These are phyloP conservation scores for Aspidiotus destructor DNA, from an alignment of 2,888 invertebrate genomes.

Conservation along the genomic window DNA sequence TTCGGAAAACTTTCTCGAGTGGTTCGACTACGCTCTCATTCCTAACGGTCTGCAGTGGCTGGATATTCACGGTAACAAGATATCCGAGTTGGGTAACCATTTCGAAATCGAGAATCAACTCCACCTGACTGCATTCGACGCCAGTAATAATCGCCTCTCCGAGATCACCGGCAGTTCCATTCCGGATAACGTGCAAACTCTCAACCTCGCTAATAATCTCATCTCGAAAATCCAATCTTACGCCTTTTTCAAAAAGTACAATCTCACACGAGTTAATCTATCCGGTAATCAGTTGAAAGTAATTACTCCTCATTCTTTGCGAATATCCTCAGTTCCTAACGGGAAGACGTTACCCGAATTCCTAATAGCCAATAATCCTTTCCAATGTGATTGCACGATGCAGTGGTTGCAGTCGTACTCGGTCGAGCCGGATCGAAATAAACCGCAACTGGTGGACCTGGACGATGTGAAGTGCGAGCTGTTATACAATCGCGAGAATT, in stretches of 20 bases:
- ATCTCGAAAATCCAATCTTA: constrained; percentile 76
- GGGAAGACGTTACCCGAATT: constrained; percentile 68
- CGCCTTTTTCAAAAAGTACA: constrained; percentile 77
- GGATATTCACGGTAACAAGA: constrained; percentile 74
- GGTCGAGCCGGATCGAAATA: constrained; percentile 58
- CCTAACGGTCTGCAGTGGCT: constrained; percentile 75
- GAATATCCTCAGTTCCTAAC: constrained; percentile 64
- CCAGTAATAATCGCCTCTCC: constrained; percentile 67
- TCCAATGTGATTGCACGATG: constrained; percentile 82
- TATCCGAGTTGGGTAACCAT: constrained; percentile 72
- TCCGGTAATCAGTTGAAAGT: constrained; percentile 69
- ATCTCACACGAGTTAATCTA: constrained; percentile 69
- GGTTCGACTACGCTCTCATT: constrained; percentile 77
- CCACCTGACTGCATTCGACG: constrained; percentile 69
- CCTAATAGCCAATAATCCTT: constrained; percentile 74
- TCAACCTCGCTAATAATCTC: constrained; percentile 68
- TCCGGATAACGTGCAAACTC: constrained; percentile 69
- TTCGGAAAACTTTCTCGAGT: constrained; percentile 71
- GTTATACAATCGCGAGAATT: constrained; percentile 63
- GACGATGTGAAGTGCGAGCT: constrained; percentile 73
- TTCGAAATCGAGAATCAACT: constrained; percentile 72
- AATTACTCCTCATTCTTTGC: constrained; percentile 62
- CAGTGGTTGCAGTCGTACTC: constrained; percentile 80
- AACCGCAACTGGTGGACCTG: constrained; percentile 71
- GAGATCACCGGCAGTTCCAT: constrained; percentile 74